Base-by-base conservation (phyloP, 2,797 vertebrate genomes). In the Oreochromis mossambicus region DNA sequence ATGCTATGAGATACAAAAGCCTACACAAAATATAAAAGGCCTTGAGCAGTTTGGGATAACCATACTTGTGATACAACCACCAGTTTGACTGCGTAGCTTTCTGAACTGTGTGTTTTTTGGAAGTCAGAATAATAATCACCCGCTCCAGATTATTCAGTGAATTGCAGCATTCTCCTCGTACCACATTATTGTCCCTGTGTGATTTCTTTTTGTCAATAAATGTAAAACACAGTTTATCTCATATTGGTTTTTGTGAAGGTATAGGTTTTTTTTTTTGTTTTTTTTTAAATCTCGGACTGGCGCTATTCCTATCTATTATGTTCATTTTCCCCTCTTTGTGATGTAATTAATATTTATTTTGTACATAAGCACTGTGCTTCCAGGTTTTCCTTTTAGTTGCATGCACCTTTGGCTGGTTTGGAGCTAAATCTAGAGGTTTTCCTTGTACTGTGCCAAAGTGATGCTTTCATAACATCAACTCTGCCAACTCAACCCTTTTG, bases 261-360 rank as follows among this genome's bases (percentile, higher is more conserved):
- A 58, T 32, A 32, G 26, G 12, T 0, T 0, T 3, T 54, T 54
- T 3, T 1, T 14, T 26, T 4, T 55, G 1, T 36, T 48, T 8
- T 2, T 3, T 48, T n/a, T 2, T 8, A 24, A 24, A 19, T 17
- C 41, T 43, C 5, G 1, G 41, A 19, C 50, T 66, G 19, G 61
- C 0, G 2, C 12, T 41, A 36, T 8, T 21, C 34, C n/a, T 66
- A 21, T 21, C 61, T 66, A 36, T 7, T 66, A 2, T 66, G 61
- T 13, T 66, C 17, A n/a, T n/a, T 5, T 5, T 14, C 21, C 36
- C n/a, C 17, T 38, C 19, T 66, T 38, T 38, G 34, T 38, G 19
- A 13, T 38, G 36, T 66, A 11, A 38, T 66, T 63, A 2, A 63
- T 36, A 63, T 63, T 38, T 36, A 13, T 13, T 63, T 63, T 70